phyloP scores from a whole-genome alignment of 64 coral and sea anemone genomes.

The Catalaphyllia jardinei region DNA sequence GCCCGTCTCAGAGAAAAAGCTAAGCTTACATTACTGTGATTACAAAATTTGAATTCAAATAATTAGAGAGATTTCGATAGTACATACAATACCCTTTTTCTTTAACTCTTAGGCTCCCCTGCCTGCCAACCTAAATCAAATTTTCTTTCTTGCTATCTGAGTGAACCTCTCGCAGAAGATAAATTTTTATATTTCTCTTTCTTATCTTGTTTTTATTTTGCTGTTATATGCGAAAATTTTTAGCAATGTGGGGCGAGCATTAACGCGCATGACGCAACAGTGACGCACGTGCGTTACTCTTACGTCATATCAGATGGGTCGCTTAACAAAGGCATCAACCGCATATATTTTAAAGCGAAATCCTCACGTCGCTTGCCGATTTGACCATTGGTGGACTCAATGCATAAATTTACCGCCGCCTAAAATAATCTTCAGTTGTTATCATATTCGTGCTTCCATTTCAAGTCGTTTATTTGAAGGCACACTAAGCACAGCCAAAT shows the following conservation, averaged over 20 bases:
- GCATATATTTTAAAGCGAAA: no score
- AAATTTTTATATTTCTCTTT: neutral
- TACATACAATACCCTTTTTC: neutral
- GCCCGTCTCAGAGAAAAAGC: no score
- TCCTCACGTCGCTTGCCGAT: no score
- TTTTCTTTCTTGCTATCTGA: neutral
- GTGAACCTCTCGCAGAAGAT: neutral
- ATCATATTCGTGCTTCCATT: no score
- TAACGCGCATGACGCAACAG: neutral
- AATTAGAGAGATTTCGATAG: neutral
- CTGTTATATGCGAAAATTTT: neutral
- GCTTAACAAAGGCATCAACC: no score
- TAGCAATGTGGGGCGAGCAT: neutral
- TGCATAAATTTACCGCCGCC: no score
- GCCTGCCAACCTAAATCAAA: neutral
- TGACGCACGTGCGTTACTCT: neutral
- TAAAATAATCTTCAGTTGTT: no score
- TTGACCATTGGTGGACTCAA: no score
- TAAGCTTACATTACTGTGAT: no score
- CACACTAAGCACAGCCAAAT: no score
- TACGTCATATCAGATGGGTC: neutral
- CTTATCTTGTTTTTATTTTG: neutral
- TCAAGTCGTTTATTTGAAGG: no score
- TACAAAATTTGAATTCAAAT: neutral
- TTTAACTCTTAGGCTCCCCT: neutral